Evolutionary conservation across 2,888 invertebrate species (phyloP).

Genomic region (Salpingus planirostris): DNA sequence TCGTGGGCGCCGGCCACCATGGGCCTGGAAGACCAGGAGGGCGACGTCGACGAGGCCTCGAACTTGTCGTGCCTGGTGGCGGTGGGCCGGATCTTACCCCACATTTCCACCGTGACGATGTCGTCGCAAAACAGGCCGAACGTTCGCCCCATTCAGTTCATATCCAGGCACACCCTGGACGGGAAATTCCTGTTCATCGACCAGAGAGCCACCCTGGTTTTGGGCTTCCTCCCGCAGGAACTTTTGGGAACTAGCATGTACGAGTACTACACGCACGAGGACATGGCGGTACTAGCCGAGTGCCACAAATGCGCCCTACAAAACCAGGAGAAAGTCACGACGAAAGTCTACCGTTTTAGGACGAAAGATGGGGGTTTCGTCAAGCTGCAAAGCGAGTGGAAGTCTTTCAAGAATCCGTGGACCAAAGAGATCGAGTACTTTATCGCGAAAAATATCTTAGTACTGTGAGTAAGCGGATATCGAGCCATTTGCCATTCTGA

Average conservation of each 20-base stretch:
- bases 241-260: slow-evolving; percentile 86
- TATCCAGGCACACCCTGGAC: slow-evolving; percentile 78
- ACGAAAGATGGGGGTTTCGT: slow-evolving; percentile 68
- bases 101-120: slow-evolving; percentile 43
- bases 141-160: slow-evolving; percentile 61
- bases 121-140: slow-evolving; percentile 40
- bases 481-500: background rate
- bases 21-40: slow-evolving; percentile 57
- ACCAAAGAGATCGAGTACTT: slow-evolving; percentile 90
- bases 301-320: slow-evolving; percentile 74
- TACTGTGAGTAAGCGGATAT: slow-evolving; percentile 46
- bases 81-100: slow-evolving; percentile 66
- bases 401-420: slow-evolving; percentile 89
- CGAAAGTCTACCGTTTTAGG: slow-evolving; percentile 70
- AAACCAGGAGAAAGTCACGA: slow-evolving; percentile 52
- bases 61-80: slow-evolving; percentile 84
- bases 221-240: slow-evolving; percentile 91
- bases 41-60: slow-evolving; percentile 53
- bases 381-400: slow-evolving; percentile 75
- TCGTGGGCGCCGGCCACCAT: slow-evolving; percentile 81
- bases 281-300: slow-evolving; percentile 69
- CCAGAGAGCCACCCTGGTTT: slow-evolving; percentile 80
- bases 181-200: slow-evolving; percentile 91
- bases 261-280: slow-evolving; percentile 81
- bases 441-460: slow-evolving; percentile 75